Conservation (phyloP, 1,140 invertebrate genomes). For the Palaemon carinicauda region DNA sequence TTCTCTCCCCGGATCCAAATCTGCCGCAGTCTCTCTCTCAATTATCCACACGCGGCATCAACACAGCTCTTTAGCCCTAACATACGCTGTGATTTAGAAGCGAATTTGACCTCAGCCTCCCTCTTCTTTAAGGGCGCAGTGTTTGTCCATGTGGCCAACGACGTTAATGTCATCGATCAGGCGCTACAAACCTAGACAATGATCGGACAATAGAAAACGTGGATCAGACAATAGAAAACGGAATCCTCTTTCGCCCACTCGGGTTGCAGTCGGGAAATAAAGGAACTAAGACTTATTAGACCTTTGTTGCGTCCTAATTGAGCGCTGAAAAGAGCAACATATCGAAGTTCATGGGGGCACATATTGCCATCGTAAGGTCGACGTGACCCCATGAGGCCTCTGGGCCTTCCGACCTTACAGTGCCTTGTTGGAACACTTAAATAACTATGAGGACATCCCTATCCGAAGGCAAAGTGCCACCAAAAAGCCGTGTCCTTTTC, state of each 20-base stretch:
- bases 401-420: constrained; percentile 33
- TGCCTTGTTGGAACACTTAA: constrained; percentile 9
- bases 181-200: constrained; percentile 38
- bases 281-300: constrained; percentile 50
- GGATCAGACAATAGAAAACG: constrained; percentile 51
- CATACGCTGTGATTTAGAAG: neutral
- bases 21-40: constrained; percentile 50
- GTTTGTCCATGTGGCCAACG: neutral
- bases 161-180: constrained; percentile 44
- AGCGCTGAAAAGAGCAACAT: constrained; percentile 56
- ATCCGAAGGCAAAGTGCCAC: constrained; percentile 15
- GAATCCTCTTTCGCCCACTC: constrained; percentile 55
- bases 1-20: constrained; percentile 20
- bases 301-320: constrained; percentile 54
- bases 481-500: neutral
- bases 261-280: constrained; percentile 52
- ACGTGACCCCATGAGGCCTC: neutral
- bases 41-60: constrained; percentile 56
- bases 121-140: neutral
- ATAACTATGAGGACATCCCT: constrained; percentile 45
- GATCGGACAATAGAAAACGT: constrained; percentile 55
- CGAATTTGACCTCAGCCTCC: constrained; percentile 7
- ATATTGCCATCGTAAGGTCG: neutral
- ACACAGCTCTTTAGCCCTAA: constrained; percentile 47
- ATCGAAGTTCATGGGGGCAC: constrained; percentile 51